These are phyloP conservation scores for Globodera ellingtonae DNA, from an alignment of 1,140 invertebrate species.

Conservation along the genomic window DNA sequence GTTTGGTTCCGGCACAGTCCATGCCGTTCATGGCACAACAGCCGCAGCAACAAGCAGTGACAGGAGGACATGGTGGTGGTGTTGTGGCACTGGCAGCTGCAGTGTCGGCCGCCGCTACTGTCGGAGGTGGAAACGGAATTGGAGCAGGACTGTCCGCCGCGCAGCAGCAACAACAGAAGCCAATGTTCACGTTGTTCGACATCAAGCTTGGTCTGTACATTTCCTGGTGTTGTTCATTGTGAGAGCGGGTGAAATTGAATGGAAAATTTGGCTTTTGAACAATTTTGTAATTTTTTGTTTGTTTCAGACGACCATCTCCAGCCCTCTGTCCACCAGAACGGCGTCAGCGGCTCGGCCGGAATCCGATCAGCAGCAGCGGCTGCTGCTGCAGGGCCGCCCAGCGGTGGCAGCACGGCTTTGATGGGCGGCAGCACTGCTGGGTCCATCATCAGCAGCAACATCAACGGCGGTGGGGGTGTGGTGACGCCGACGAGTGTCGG, in stretches of 20 bases:
- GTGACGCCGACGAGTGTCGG: not conserved
- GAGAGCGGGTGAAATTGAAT: too few relatives aligned
- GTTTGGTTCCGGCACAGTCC: not conserved
- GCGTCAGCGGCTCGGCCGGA: not conserved
- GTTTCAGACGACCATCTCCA: not conserved
- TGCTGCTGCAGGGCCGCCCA: not conserved
- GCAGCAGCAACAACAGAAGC: not conserved
- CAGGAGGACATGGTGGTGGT: not conserved
- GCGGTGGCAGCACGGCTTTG: not conserved
- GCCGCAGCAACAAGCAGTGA: too few relatives aligned
- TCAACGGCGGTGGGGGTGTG: not conserved
- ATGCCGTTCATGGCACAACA: not conserved
- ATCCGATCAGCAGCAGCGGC: conserved; percentile 4
- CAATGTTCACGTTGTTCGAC: not conserved
- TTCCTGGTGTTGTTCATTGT: not conserved
- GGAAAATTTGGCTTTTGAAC: too few relatives aligned
- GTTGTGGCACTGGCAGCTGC: not conserved
- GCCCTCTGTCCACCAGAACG: not conserved
- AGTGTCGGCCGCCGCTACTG: not conserved
- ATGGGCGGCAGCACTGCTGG: not conserved
- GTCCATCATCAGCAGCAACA: not conserved
- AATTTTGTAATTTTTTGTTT: not conserved
- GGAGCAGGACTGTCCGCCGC: not conserved
- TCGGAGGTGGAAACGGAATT: not conserved
- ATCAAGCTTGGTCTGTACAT: not conserved